A percentile compares a stretch with the other conserved stretches of the same genome.
Conservation (phyloP, 2,113 vertebrate genomes). For the Tylochromis polylepis region DNA sequence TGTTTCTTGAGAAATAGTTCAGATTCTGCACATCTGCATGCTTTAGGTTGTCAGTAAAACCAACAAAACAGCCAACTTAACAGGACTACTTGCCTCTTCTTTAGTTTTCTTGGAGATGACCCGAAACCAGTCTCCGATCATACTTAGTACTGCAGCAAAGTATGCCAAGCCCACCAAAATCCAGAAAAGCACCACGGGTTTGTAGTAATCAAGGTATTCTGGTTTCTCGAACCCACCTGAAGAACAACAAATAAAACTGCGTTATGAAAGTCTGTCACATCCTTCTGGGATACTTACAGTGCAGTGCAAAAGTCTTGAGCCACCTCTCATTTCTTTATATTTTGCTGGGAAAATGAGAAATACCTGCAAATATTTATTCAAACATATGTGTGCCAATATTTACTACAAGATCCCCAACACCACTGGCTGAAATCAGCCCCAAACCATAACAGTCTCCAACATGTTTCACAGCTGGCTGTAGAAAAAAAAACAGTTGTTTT, state of each 20-base stretch:
- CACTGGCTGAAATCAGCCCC: not conserved
- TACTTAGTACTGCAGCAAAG: slow-evolving; percentile 96
- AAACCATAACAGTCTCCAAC: accelerated
- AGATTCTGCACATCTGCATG: not conserved
- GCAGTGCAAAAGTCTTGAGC: not conserved
- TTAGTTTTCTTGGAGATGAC: slow-evolving; percentile 99
- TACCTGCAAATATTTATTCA: accelerated
- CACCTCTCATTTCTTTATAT: not conserved
- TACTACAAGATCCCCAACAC: not conserved
- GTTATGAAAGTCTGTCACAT: not conserved
- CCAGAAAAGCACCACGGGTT: slow-evolving; percentile 97
- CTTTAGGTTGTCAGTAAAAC: not conserved
- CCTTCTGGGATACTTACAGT: not conserved
- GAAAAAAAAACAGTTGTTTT: too few relatives aligned
- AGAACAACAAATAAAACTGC: not conserved
- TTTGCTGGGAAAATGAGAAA: not conserved
- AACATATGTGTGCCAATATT: not conserved
- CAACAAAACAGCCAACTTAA: not conserved
- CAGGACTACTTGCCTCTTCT: slow-evolving; percentile 84
- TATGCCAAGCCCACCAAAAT: slow-evolving; percentile 98
- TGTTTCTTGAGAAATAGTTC: not conserved
- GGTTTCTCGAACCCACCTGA: slow-evolving; percentile 83
- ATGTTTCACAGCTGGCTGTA: not conserved
- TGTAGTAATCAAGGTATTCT: slow-evolving; percentile 92
- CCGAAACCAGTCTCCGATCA: slow-evolving; percentile 98